Evolutionary conservation across 2,113 vertebrate species (phyloP).

Genomic region (Cottus gobio): DNA sequence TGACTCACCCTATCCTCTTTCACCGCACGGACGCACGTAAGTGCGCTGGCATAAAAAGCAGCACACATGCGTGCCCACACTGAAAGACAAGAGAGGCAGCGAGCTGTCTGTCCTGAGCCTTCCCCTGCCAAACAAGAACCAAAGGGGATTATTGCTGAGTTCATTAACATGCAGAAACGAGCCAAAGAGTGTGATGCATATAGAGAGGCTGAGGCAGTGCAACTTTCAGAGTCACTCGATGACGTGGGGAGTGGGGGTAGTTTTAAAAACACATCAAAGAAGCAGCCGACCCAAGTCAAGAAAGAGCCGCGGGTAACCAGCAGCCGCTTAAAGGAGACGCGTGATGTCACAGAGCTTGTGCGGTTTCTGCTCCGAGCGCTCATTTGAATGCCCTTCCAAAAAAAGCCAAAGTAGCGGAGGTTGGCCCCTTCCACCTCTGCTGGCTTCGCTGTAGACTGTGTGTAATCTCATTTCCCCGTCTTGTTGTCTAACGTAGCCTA

Average conservation of each 20-base stretch:
- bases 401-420: slow-evolving; percentile 59
- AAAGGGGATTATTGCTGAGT: slow-evolving; percentile 47
- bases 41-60: neutral
- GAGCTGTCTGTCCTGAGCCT: slow-evolving; percentile 51
- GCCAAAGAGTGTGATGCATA: slow-evolving; percentile 42
- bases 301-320: slow-evolving; percentile 60
- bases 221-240: slow-evolving; percentile 52
- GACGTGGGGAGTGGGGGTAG: slow-evolving; percentile 12
- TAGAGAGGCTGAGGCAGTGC: slow-evolving; percentile 41
- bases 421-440: slow-evolving; percentile 39
- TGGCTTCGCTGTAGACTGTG: slow-evolving; percentile 65
- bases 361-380: slow-evolving; percentile 54
- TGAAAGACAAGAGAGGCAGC: slow-evolving; percentile 36
- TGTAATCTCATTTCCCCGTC: slow-evolving; percentile 77
- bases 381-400: slow-evolving; percentile 72
- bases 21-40: slow-evolving; percentile 8
- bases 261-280: slow-evolving; percentile 63
- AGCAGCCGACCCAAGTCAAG: slow-evolving; percentile 42
- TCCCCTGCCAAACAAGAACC: slow-evolving; percentile 27
- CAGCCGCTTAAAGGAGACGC: slow-evolving; percentile 31
- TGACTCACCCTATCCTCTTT: slow-evolving; percentile 13
- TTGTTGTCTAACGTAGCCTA: slow-evolving; percentile 63
- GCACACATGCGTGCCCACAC: slow-evolving; percentile 16
- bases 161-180: slow-evolving; percentile 64
- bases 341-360: slow-evolving; percentile 30